Percentiles rank a stretch among this genome's conserved stretches.
These are phyloP conservation scores for Euclidia mi DNA, from an alignment of 2,888 invertebrate genomes.

Conservation along the genomic window DNA sequence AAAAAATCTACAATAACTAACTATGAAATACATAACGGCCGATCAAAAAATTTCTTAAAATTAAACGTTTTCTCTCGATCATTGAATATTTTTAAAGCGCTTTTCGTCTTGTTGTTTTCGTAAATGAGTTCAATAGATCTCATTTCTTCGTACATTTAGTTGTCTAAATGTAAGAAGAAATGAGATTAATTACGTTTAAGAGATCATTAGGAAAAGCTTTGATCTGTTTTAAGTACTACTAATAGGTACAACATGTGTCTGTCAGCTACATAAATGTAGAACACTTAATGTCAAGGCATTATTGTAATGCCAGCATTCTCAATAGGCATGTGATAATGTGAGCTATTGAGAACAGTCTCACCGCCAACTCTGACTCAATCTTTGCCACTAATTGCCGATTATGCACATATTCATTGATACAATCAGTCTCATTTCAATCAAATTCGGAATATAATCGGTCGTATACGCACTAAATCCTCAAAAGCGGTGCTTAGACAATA, in stretches of 20 bases:
- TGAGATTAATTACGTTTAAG: slow-evolving; percentile 5
- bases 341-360: slow-evolving; percentile 28
- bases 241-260: slow-evolving; percentile 9
- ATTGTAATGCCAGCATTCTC: slow-evolving; percentile 30
- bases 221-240: not conserved
- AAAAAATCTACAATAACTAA: too few relatives aligned
- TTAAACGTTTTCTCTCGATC: slow-evolving; percentile 7
- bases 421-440: slow-evolving; percentile 65
- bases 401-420: slow-evolving; percentile 65
- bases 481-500: slow-evolving; percentile 30
- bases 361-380: not conserved
- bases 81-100: slow-evolving; percentile 23
- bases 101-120: slow-evolving; percentile 21
- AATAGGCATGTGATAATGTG: slow-evolving; percentile 34
- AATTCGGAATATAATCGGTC: slow-evolving; percentile 57
- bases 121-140: slow-evolving; percentile 31
- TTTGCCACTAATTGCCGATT: slow-evolving; percentile 61
- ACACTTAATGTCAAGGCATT: slow-evolving; percentile 28
- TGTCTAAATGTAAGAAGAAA: too few relatives aligned
- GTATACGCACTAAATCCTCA: slow-evolving; percentile 37
- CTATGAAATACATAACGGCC: too few relatives aligned
- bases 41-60: slow-evolving; percentile 6
- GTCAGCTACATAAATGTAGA: slow-evolving; percentile 21
- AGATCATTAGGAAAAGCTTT: not conserved
- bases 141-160: slow-evolving; percentile 23